A percentile compares a stretch with the other conserved stretches of the same genome.
These are phyloP conservation scores for Lamellibrachia columna DNA, from an alignment of 2,888 invertebrate species.

Conservation along the genomic window DNA sequence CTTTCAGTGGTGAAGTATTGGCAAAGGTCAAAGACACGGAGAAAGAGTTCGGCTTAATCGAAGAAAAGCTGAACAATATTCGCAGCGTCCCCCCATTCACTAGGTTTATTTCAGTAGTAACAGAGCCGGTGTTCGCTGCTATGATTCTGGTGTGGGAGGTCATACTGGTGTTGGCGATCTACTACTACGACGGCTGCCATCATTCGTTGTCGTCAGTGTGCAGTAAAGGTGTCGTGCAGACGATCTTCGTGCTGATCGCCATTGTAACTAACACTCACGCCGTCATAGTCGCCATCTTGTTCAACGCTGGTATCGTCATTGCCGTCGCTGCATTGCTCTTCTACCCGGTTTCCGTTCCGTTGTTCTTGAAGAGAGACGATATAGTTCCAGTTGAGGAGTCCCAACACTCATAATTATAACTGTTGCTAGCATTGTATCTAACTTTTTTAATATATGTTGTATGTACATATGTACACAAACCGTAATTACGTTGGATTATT, in stretches of 20 bases:
- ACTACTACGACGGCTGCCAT: not conserved
- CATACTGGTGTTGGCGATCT: not conserved
- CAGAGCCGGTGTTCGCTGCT: not conserved
- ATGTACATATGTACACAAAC: no score
- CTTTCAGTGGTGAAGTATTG: not conserved
- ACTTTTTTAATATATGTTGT: no score
- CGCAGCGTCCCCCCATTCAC: not conserved
- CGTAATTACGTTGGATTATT: no score
- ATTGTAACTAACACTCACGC: not conserved
- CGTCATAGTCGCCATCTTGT: not conserved
- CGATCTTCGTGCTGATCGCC: not conserved
- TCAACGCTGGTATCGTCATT: not conserved
- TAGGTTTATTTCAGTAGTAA: not conserved
- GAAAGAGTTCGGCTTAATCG: not conserved
- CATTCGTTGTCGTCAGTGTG: not conserved
- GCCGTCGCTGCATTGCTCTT: not conserved
- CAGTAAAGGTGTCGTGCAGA: not conserved
- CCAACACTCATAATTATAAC: no score
- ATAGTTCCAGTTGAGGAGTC: no score
- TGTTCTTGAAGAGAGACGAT: not conserved
- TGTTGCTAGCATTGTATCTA: no score
- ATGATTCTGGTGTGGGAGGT: not conserved
- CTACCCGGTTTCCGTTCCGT: not conserved
- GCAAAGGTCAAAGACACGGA: not conserved
- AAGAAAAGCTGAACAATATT: not conserved